Evolutionary conservation across 2,113 vertebrate genomes (phyloP), one percentile per base, ranked within the genome.

Genomic region (Rattus norvegicus): DNA sequence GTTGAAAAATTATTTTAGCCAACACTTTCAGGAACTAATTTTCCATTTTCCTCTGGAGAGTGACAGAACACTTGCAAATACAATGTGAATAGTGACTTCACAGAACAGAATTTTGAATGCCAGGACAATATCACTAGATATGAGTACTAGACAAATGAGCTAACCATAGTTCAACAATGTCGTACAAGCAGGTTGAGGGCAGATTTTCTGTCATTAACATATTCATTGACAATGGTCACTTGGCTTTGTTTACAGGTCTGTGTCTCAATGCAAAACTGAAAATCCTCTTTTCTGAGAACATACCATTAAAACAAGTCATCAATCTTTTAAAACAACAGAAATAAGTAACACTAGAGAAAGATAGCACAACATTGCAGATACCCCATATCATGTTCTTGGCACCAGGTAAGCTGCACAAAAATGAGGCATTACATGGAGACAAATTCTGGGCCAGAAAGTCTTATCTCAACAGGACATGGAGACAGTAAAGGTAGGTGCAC

Each of bases 241-340:
- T 43, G 43, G 43, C 43, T 43, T 43, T 2, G 43, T 43, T 43
- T 43, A 43, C 43, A 43, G 96, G 92, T 97, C n/a, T 92, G 33
- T 0, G 77, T 97, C 72, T 30, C 33, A 70, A 94, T 95, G 95
- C 72, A 91, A 16, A 94, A 20, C 90, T 93, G 54, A 88, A 95
- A 93, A 94, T 83, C 67, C 87, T 94, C 43, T 10, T 97, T 89
- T 75, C 83, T 67, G 95, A 97, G 12, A 76, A 93, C 39, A 95
- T 90, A 73, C 28, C 94, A 11, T 77, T 97, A 72, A 92, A 70
- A 77, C 86, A 97, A 92, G 94, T 95, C 26, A 86, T 97, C 5
- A 1, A 33, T n/a, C 49, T 65, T 47, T 47, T 97, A 7, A 81
- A 2, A 4, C 39, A 93, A 33, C 87, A 96, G 24, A 3, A 28